Conservation (phyloP, 1,140 invertebrate genomes). For the Drosophila lini region DNA sequence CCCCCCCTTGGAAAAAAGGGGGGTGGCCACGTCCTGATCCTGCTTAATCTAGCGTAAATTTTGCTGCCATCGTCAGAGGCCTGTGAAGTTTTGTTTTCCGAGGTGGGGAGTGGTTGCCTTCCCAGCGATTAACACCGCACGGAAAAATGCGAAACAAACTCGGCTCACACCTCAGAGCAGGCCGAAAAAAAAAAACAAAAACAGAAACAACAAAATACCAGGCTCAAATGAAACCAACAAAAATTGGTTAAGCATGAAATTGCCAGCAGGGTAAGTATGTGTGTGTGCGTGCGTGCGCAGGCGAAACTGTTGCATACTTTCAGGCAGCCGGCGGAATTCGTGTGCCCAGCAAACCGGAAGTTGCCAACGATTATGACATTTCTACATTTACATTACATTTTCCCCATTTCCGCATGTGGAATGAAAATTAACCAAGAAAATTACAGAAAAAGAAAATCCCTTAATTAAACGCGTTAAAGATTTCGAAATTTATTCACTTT, state of each 20-base stretch:
- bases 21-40: constrained; percentile 38
- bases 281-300: constrained; percentile 6
- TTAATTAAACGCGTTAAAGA: constrained; percentile 74
- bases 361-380: constrained; percentile 58
- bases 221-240: constrained; percentile 73
- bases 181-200: constrained; percentile 31
- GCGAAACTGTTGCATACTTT: constrained; percentile 66
- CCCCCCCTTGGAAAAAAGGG: background rate
- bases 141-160: constrained; percentile 55
- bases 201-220: constrained; percentile 36
- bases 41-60: constrained; percentile 79
- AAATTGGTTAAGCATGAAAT: constrained; percentile 81
- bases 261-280: constrained; percentile 24
- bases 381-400: constrained; percentile 8
- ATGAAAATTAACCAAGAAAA: constrained; percentile 13
- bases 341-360: constrained; percentile 56
- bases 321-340: constrained; percentile 43
- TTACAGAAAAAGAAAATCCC: no score
- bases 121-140: constrained; percentile 68
- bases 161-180: constrained; percentile 61
- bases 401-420: background rate
- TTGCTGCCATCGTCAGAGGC: constrained; percentile 57
- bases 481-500: constrained; percentile 79
- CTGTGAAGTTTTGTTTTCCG: constrained; percentile 35
- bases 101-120: background rate